These are phyloP conservation scores for Platyrinchus mystaceus DNA, from an alignment of 2,797 vertebrate species.

Conservation along the genomic window DNA sequence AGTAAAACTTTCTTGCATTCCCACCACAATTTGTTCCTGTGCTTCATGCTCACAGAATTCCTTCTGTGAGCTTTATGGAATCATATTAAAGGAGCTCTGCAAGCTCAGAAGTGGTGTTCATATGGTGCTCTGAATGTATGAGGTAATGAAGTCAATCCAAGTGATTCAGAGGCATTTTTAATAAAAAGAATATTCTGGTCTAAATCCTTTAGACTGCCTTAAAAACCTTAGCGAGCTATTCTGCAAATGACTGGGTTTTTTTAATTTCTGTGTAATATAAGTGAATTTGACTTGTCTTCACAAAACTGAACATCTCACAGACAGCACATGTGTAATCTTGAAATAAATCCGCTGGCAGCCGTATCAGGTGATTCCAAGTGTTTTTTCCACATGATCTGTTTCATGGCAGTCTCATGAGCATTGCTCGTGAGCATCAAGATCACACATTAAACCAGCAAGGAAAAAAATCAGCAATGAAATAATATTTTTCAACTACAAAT, in stretches of 20 bases:
- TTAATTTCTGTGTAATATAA: not conserved
- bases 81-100: not conserved
- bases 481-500: not conserved
- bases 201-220: not conserved
- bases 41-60: not conserved
- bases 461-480: not conserved
- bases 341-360: not conserved
- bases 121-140: accelerated
- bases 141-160: not conserved
- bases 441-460: not conserved
- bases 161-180: not conserved
- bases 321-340: not conserved
- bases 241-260: not conserved
- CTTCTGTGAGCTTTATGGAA: not conserved
- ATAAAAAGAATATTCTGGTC: not conserved
- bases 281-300: not conserved
- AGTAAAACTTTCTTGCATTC: not conserved
- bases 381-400: not conserved
- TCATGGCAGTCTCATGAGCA: not conserved
- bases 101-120: not conserved
- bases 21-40: accelerated
- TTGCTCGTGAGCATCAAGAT: not conserved
- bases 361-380: not conserved
- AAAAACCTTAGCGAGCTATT: not conserved
- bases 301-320: not conserved